Conservation (phyloP, 2,888 invertebrate genomes). For the Brachylomia viminalis region DNA sequence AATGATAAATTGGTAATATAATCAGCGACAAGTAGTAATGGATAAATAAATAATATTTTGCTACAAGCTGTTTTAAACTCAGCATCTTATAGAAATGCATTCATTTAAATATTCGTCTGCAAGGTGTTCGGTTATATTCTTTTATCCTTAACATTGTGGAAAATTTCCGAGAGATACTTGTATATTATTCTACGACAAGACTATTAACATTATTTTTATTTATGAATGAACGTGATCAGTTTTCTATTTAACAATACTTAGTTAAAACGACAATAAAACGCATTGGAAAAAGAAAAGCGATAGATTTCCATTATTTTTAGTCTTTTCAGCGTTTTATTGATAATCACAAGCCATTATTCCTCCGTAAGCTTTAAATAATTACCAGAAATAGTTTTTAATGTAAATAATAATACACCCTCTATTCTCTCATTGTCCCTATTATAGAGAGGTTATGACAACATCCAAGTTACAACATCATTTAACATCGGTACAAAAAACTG, state of each 20-base stretch:
- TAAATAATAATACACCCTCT: neutral
- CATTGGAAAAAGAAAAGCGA: neutral
- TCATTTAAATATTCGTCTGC: constrained; percentile 57
- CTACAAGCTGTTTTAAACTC: constrained; percentile 47
- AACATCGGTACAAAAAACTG: constrained; percentile 3
- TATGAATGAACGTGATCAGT: neutral
- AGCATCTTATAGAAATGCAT: constrained; percentile 51
- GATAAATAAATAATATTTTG: constrained; percentile 46
- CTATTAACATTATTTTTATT: constrained; percentile 5
- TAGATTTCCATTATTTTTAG: neutral
- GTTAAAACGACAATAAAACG: neutral
- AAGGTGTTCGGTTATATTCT: constrained; percentile 57
- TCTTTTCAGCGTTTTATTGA: neutral
- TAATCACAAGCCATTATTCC: neutral
- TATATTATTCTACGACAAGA: constrained; percentile 27
- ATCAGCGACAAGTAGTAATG: constrained; percentile 20
- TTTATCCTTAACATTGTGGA: constrained; percentile 29
- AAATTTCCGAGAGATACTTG: constrained; percentile 23
- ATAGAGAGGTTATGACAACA: constrained; percentile 8
- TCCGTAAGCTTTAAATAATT: neutral
- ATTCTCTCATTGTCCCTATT: constrained; percentile 1
- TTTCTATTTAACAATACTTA: constrained; percentile 5
- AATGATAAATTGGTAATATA: constrained; percentile 53
- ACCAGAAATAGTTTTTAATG: neutral
- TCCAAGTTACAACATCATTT: constrained; percentile 7